A percentile compares a stretch with the other conserved stretches of the same genome.
Conservation (phyloP, 1,140 invertebrate species). For the Megathymus violae region DNA sequence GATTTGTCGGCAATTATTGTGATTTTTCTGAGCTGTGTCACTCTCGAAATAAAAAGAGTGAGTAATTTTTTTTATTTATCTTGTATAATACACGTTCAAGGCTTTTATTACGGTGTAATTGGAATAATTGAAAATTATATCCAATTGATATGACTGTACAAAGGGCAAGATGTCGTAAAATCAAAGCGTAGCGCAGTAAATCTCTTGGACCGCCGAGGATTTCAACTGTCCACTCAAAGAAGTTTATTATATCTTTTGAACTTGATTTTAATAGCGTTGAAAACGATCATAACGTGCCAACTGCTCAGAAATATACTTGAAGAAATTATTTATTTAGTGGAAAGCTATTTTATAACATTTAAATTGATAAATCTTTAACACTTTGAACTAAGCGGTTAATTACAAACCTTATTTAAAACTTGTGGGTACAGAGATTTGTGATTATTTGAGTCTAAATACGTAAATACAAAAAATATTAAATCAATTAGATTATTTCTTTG, state of each 20-base stretch:
- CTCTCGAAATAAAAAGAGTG: conserved; percentile 50
- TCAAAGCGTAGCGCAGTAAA: conserved; percentile 72
- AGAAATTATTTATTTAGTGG: conserved; percentile 7
- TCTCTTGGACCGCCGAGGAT: conserved; percentile 61
- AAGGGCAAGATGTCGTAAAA: conserved; percentile 54
- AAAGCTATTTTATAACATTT: not conserved
- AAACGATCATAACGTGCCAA: conserved; percentile 43
- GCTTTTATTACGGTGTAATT: conserved; percentile 12
- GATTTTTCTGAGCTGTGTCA: conserved; percentile 49
- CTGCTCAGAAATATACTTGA: conserved; percentile 6
- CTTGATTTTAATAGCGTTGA: conserved; percentile 55
- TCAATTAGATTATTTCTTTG: too few species aligned
- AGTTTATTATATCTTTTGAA: conserved; percentile 63
- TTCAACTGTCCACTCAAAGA: conserved; percentile 66
- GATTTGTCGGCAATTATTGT: conserved; percentile 55
- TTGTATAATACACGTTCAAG: not conserved
- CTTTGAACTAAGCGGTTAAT: too few species aligned
- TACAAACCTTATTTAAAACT: too few species aligned
- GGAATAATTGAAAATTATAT: conserved; percentile 46
- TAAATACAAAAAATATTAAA: too few species aligned
- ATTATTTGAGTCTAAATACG: too few species aligned
- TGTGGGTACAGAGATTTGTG: too few species aligned
- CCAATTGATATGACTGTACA: conserved; percentile 52
- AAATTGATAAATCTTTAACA: not conserved
- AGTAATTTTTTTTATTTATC: conserved; percentile 51